A percentile compares a stretch with the other conserved stretches of the same genome.
Conservation (phyloP, 2,113 vertebrate genomes). For the Leptosomus discolor region DNA sequence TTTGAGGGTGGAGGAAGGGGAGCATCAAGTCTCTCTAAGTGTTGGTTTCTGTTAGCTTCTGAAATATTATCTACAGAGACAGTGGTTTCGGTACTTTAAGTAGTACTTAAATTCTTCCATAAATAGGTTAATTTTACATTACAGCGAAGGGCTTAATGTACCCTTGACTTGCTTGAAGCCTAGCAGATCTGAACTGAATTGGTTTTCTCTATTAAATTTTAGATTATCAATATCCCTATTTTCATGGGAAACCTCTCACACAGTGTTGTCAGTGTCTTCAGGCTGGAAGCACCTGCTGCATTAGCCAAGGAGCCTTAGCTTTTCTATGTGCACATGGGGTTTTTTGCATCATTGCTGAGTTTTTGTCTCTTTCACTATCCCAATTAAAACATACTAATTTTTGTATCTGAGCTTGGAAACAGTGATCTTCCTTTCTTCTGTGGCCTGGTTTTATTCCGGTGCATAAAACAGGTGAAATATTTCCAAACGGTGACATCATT, state of each 20-base stretch:
- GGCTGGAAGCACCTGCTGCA: neutral
- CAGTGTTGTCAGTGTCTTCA: neutral
- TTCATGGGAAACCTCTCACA: neutral
- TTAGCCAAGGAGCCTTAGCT: neutral
- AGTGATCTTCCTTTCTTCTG: neutral
- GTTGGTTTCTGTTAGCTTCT: neutral
- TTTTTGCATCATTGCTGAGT: neutral
- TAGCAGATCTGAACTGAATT: slow-evolving; percentile 5
- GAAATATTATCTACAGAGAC: neutral
- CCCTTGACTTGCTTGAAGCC: slow-evolving; percentile 41
- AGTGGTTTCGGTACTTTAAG: slow-evolving; percentile 20
- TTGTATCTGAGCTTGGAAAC: neutral
- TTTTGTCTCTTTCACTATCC: neutral
- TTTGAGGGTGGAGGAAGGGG: neutral
- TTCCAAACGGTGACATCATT: neutral
- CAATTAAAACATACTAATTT: neutral
- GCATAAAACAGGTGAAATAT: neutral
- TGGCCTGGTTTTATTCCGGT: neutral
- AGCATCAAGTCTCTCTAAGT: neutral
- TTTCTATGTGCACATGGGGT: neutral
- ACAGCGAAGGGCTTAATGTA: slow-evolving; percentile 34
- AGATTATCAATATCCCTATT: neutral
- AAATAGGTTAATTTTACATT: slow-evolving; percentile 64
- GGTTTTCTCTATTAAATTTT: slow-evolving; percentile 56
- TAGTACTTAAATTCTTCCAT: slow-evolving; percentile 42